Evolutionary conservation across 2,797 vertebrate species (phyloP).

Genomic region (Phalanger gymnotis): DNA sequence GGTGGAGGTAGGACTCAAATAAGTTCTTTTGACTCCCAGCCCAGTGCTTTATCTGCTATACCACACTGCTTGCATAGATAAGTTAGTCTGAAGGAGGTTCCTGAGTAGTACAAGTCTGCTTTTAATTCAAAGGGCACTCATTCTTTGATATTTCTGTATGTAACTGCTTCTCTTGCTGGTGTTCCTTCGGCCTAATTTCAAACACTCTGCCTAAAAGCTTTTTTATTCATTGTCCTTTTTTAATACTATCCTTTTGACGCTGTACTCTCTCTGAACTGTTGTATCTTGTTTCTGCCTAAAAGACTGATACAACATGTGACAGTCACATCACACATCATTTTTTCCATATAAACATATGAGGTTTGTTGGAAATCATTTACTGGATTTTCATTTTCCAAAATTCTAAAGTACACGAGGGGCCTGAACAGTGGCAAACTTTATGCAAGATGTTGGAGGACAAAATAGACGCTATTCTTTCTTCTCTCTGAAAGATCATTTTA

Average conservation of each 20-base stretch:
- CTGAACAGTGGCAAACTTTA: slow-evolving; percentile 60
- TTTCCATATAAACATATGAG: slow-evolving; percentile 62
- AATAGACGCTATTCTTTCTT: slow-evolving; percentile 68
- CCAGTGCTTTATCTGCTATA: background rate
- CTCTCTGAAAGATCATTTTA: slow-evolving; percentile 70
- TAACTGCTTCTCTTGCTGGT: background rate
- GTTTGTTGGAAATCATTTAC: slow-evolving; percentile 54
- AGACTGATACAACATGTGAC: slow-evolving; percentile 58
- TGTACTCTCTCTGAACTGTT: slow-evolving; percentile 34
- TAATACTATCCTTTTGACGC: slow-evolving; percentile 20
- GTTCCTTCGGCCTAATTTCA: background rate
- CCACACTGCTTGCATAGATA: background rate
- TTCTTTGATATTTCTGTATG: background rate
- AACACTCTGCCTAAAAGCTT: background rate
- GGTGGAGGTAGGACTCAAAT: background rate
- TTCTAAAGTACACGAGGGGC: slow-evolving; percentile 1
- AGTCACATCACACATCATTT: slow-evolving; percentile 53
- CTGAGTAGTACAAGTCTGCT: background rate
- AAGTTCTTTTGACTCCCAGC: background rate
- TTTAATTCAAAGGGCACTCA: slow-evolving; percentile 30
- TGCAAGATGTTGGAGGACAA: slow-evolving; percentile 59
- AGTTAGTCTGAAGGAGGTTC: background rate
- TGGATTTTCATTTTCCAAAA: slow-evolving; percentile 51
- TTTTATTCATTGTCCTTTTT: slow-evolving; percentile 37
- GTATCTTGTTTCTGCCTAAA: slow-evolving; percentile 45